Evolutionary conservation across 2,888 invertebrate genomes (phyloP), one percentile per base, ranked within the genome.

Genomic region (Scaptomyza polygonia): DNA sequence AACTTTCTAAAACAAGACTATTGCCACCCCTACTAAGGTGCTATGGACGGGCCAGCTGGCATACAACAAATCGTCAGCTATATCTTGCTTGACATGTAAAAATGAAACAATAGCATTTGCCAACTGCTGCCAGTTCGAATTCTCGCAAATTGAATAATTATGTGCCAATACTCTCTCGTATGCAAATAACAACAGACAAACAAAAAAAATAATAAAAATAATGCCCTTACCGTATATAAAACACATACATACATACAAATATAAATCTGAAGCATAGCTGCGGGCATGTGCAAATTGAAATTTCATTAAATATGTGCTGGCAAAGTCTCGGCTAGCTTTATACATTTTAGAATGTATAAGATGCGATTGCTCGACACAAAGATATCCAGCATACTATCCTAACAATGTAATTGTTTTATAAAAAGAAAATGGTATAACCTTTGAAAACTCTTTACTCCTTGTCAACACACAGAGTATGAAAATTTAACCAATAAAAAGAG

Each of bases 121-220:
- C 56, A 57, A 73, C 58, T 67, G 67, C 70, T 70, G 66, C 51
- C 57, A 29, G 39, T 47, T 58, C 34, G 44, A 57, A 57, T 53
- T 36, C 43, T 56, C 48, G 48, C 61, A 62, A 84, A 84, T 87
- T 87, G 72, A 87, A 87, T 85, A 85, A 87, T 85, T 79, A 79
- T 73, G 69, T 79, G 55, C 56, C 71, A 74, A 81, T 67, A 68
- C 54, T 55, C 54, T 55, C 54, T 53, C 56, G 52, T 52, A 70
- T 75, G 65, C 65, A 73, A 76, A 76, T 69, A 69, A 43, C 49
- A 39, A 57, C 54, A 51, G 36, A 44, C 44, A 30, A 27, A 12
- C 34, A 32, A 64, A 44, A 55, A 18, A 21, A 21, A n/a, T n/a
- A n/a, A n/a, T n/a, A n/a, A n/a, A n/a, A n/a, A n/a, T n/a, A n/a